phyloP scores from a whole-genome alignment of 2,113 vertebrate genomes.

The Tupaia chinensis region DNA sequence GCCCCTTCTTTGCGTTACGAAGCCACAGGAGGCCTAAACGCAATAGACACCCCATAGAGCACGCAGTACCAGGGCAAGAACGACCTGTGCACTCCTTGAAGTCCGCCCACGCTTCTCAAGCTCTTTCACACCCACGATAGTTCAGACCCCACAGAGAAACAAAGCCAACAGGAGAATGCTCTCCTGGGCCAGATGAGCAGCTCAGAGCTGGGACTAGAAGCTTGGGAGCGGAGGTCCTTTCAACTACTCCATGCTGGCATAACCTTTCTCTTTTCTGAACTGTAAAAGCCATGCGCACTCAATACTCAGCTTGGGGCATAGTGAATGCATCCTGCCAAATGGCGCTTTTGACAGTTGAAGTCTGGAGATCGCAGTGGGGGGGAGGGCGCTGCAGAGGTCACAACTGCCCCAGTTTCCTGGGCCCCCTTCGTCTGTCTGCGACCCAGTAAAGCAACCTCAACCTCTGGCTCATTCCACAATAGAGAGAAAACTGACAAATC shows the following conservation, averaged over 20 bases:
- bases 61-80: background rate
- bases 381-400: background rate
- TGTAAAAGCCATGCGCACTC: background rate
- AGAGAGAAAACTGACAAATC: background rate
- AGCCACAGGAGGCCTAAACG: background rate
- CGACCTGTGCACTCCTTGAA: background rate
- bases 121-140: background rate
- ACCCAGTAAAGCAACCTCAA: background rate
- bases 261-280: background rate
- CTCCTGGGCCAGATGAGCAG: background rate
- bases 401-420: background rate
- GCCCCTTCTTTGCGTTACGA: background rate
- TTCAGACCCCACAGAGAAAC: conserved; percentile 17
- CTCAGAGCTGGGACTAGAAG: background rate
- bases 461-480: background rate
- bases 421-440: background rate
- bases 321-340: background rate
- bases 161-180: background rate
- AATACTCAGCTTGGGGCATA: background rate
- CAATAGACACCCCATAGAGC: background rate
- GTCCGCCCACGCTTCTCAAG: conserved; percentile 56
- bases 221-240: background rate
- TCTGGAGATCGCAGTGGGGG: background rate
- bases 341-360: background rate
- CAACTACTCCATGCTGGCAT: background rate